A percentile compares a stretch with the other conserved stretches of the same genome.
phyloP scores from a whole-genome alignment of 2,113 vertebrate species.

The Rhynchopsitta pachyrhyncha region DNA sequence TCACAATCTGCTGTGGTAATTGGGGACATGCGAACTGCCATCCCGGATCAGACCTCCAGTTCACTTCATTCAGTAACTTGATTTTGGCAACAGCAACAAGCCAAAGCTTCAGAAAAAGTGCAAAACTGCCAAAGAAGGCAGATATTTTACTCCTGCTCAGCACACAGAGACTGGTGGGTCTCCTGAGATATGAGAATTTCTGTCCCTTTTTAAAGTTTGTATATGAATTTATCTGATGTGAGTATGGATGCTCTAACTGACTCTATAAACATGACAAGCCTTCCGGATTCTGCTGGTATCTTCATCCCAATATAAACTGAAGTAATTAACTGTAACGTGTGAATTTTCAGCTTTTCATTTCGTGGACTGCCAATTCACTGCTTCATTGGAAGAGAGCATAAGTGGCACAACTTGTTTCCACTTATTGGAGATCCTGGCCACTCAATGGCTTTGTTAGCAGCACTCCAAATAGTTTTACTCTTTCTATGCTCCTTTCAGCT shows the following conservation, averaged over 20 bases:
- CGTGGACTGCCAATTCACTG: neutral
- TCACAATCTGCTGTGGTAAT: neutral
- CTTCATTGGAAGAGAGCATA: neutral
- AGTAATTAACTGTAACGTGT: neutral
- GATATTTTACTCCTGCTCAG: neutral
- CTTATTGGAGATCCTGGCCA: neutral
- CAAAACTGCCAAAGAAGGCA: neutral
- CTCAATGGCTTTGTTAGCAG: neutral
- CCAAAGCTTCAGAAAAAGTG: neutral
- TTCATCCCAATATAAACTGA: neutral
- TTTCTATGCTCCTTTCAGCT: neutral
- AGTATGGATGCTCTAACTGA: neutral
- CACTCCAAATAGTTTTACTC: neutral
- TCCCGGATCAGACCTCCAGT: neutral
- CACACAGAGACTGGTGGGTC: neutral
- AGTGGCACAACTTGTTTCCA: neutral
- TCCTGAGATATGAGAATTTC: neutral
- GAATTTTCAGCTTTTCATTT: neutral
- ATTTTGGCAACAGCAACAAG: neutral
- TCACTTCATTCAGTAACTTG: neutral
- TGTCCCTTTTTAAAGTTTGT: neutral
- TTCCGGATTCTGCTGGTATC: neutral
- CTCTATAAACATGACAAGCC: neutral
- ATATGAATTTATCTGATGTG: neutral
- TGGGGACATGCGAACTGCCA: neutral